Base-by-base conservation (phyloP, 2,888 invertebrate species). In the Tenodera sinensis region DNA sequence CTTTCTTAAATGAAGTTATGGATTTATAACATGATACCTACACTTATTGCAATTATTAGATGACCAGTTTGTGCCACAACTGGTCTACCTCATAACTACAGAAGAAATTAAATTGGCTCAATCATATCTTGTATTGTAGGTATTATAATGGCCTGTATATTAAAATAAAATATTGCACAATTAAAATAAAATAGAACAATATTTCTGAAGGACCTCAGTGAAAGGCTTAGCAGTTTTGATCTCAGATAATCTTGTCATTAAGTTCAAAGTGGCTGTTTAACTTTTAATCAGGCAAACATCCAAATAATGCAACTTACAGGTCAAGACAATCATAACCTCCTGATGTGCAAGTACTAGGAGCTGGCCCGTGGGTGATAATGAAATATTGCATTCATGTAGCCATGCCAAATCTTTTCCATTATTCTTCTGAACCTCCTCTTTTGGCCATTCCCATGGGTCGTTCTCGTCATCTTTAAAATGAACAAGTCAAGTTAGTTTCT, bases 311-410 rank as follows among this genome's bases (percentile, higher is more conserved):
- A 89, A 92, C 93, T 92, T 92, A 95, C 95, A 93, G 88, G 94
- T 94, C 84, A 97, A 93, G 90, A 97, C 94, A 0, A 96, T 95
- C 90, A 97, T 93, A 92, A 95, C 95, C 90, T 95, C 94, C 88
- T 95, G 95, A 92, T 95, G 94, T 0, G 96, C 96, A 90, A 97
- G 92, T 0, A 95, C 96, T 91, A 97, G 94, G 42, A 96, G 92
- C 92, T 97, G 97, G 84, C 96, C 96, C 83, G 96, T 95, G 3
- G 97, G 96, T 20, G 96, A 96, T n/a, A 96, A 92, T 0, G 97
- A 96, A 90, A 96, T 93, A 89, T 95, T 93, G 91, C 96, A 95
- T 27, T 95, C 94, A 92, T 96, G 96, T 25, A 97, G 93, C 96
- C 97, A 97, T 91, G 94, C 94, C 89, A 95, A 95, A 91, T 94